Evolutionary conservation across 1,140 invertebrate species (phyloP), one percentile per base, ranked within the genome.

Genomic region (Lasaia peninsularis): DNA sequence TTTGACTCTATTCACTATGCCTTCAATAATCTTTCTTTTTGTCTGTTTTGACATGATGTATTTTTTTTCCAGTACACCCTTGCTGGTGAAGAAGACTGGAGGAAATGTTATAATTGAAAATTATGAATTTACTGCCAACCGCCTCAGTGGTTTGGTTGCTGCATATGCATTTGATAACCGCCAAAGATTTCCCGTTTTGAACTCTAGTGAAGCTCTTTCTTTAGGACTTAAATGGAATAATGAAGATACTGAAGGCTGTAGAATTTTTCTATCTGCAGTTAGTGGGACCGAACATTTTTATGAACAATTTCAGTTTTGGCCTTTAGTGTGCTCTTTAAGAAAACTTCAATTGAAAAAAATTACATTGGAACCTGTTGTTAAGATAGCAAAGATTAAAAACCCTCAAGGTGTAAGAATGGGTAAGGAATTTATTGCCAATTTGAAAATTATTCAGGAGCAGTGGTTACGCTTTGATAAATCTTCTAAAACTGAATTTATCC

Each of bases 341-440:
- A 85, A 80, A 62, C 60, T 76, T 11, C 68, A 80, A 14, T 28
- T 75, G 2, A 75, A 80, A 10, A 82, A 80, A 56, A 75, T 82
- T 7, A 69, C 71, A 0, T 2, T 65, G 0, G 58, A 76, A 14
- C 67, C 66, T 1, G 73, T 82, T 0, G 14, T 80, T 0, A 80
- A 80, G 57, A 74, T 79, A 12, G 76, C 78, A 0, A 80, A 73
- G 51, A 73, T 78, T 3, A 85, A 80, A 60, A 79, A 78, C 48
- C 56, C 52, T 14, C 14, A 67, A 3, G 73, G 72, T 0, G 18
- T 63, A 8, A 60, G 32, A 21, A 70, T 82, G 71, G 69, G 67
- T 0, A 44, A 58, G 2, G 49, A 71, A 6, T 50, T 84, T 16
- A 71, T 67, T 52, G 34, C 32, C 0, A 73, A 78, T 53, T 37